A percentile compares a stretch with the other conserved stretches of the same genome.
These are phyloP conservation scores for Syngnathus rostellatus DNA, from an alignment of 2,797 vertebrate genomes.

Conservation along the genomic window DNA sequence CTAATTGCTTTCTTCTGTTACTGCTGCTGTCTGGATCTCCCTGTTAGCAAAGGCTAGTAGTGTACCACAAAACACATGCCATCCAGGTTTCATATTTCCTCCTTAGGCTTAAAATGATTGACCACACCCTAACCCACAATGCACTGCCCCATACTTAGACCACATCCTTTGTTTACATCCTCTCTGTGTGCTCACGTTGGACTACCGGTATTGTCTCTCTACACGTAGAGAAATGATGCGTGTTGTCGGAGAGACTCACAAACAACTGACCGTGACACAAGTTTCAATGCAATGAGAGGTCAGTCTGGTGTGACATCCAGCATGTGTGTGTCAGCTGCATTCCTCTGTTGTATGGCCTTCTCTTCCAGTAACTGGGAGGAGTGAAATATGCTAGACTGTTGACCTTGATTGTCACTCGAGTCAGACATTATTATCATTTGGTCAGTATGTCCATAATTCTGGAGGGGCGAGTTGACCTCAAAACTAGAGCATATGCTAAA, in stretches of 20 bases:
- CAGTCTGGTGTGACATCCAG: conserved; percentile 62
- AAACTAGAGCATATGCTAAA: not conserved
- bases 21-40: conserved; percentile 27
- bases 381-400: conserved; percentile 5
- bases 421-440: not conserved
- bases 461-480: not conserved
- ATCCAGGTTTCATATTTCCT: conserved; percentile 50
- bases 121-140: conserved; percentile 55
- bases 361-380: conserved; percentile 34
- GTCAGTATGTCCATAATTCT: not conserved
- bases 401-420: conserved; percentile 22
- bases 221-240: not conserved
- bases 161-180: conserved; percentile 20
- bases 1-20: conserved; percentile 75
- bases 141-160: conserved; percentile 28
- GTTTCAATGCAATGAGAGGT: conserved; percentile 19
- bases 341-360: conserved; percentile 35
- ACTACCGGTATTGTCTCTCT: conserved; percentile 4
- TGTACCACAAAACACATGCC: conserved; percentile 14
- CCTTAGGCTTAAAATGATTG: conserved; percentile 42
- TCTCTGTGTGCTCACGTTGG: conserved; percentile 30
- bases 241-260: conserved; percentile 4
- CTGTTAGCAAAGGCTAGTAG: conserved; percentile 12
- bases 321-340: conserved; percentile 49
- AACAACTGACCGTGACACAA: conserved; percentile 12